Evolutionary conservation across 2,797 vertebrate species (phyloP), one percentile per base, ranked within the genome.

Genomic region (Acridotheres tristis): DNA sequence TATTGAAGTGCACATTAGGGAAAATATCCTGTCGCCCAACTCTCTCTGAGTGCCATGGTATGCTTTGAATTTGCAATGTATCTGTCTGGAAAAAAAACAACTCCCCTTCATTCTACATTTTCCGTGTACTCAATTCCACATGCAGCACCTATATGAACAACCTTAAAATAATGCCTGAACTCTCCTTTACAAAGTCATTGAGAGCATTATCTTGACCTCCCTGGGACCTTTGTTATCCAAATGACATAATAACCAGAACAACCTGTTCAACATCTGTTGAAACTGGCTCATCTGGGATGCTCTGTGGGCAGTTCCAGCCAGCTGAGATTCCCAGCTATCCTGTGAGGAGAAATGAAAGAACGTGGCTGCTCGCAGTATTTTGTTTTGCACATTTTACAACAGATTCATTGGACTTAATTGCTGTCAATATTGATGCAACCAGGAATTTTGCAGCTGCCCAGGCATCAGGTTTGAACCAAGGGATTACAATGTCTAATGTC

Each of bases 1-100:
- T 93, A 91, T 93, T 95, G 88, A 92, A 87, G 66, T 3, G 27
- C 55, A 32, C n/a, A 10, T 85, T 65, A 86, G 69, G 16, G 67
- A 81, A 81, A 88, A 90, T n/a, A 26, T 94, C 77, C 78, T 36
- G 16, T 94, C 85, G 83, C 25, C 45, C 62, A 90, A 26, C 32
- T 83, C 30, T 77, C n/a, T 78, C 59, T 29, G 54, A 62, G 26
- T 57, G 48, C 48, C 38, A 15, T 45, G 23, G 6, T 62, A 51
- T 82, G 73, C 42, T 85, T 69, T 62, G 75, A 88, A 65, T 81
- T 30, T 47, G 38, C 65, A 90, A 68, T 75, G 26, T 32, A 72
- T 50, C 30, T 61, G 14, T 25, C 8, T 48, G 45, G 27, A 16
- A 15, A 27, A 27, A 23, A 81, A 83, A 20, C 16, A 47, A 9